Conservation (phyloP, 2,888 invertebrate genomes). For the Criorhina ranunculi region DNA sequence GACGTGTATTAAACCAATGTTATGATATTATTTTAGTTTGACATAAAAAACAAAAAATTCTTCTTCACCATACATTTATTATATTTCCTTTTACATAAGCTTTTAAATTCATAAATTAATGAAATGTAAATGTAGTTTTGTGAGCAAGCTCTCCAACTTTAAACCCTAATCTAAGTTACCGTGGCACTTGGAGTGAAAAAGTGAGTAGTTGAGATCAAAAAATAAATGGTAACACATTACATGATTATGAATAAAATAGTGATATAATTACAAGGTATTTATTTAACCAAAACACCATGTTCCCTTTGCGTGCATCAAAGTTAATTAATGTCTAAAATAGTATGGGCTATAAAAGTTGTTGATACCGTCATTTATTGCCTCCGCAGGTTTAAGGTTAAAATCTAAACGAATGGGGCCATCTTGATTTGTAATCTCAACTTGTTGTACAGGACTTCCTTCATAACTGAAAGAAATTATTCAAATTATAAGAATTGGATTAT, state of each 20-base stretch:
- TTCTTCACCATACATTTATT: constrained; percentile 15
- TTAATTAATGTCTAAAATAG: constrained; percentile 82
- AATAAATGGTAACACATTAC: constrained; percentile 25
- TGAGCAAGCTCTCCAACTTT: constrained; percentile 23
- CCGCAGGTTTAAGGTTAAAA: constrained; percentile 82
- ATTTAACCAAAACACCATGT: constrained; percentile 57
- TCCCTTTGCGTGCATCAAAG: constrained; percentile 56
- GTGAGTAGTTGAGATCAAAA: constrained; percentile 29
- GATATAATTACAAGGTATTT: constrained; percentile 5
- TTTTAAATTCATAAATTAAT: neutral
- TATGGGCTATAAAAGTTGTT: constrained; percentile 83
- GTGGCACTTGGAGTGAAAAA: constrained; percentile 18
- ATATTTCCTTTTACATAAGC: constrained; percentile 8
- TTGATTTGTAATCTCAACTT: constrained; percentile 83
- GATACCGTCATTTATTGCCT: constrained; percentile 83
- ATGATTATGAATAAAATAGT: constrained; percentile 43
- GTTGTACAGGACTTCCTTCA: constrained; percentile 84
- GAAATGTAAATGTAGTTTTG: constrained; percentile 3
- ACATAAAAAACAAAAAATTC: neutral
- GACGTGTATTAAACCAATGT: constrained; percentile 5
- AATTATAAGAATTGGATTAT: too few species aligned
- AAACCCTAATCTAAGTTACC: neutral
- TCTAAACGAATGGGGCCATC: constrained; percentile 82
- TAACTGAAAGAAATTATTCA: constrained; percentile 84
- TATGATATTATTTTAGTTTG: constrained; percentile 1